Conservation (phyloP, 2,888 invertebrate species). For the Papilio protenor region DNA sequence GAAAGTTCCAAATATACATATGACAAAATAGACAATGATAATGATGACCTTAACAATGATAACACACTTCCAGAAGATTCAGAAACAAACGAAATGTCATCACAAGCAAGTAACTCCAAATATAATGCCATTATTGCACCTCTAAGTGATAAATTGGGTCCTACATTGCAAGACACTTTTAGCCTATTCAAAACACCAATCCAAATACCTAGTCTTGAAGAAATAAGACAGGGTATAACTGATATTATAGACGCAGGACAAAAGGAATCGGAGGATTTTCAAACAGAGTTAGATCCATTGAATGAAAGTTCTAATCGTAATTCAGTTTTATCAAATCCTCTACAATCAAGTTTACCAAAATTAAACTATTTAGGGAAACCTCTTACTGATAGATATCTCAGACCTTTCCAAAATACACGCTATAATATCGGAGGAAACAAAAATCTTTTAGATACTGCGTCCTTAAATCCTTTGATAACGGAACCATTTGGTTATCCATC, state of each 20-base stretch:
- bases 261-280: slow-evolving; percentile 46
- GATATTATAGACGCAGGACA: slow-evolving; percentile 54
- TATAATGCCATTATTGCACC: slow-evolving; percentile 44
- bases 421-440: slow-evolving; percentile 56
- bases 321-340: slow-evolving; percentile 40
- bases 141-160: slow-evolving; percentile 44
- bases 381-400: slow-evolving; percentile 48
- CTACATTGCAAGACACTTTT: slow-evolving; percentile 46
- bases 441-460: slow-evolving; percentile 59
- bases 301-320: slow-evolving; percentile 49
- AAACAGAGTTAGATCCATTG: slow-evolving; percentile 42
- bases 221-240: slow-evolving; percentile 53
- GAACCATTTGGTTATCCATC: slow-evolving; percentile 46
- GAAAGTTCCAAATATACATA: slow-evolving; percentile 11
- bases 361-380: slow-evolving; percentile 22
- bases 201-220: slow-evolving; percentile 50
- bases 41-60: background rate
- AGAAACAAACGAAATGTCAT: slow-evolving; percentile 36
- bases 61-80: slow-evolving; percentile 4
- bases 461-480: slow-evolving; percentile 59
- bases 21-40: slow-evolving; percentile 13
- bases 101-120: slow-evolving; percentile 38
- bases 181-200: slow-evolving; percentile 22
- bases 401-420: slow-evolving; percentile 21
- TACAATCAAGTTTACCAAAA: slow-evolving; percentile 15